Evolutionary conservation across 2,888 invertebrate species (phyloP).

Genomic region (Hemaris fuciformis): DNA sequence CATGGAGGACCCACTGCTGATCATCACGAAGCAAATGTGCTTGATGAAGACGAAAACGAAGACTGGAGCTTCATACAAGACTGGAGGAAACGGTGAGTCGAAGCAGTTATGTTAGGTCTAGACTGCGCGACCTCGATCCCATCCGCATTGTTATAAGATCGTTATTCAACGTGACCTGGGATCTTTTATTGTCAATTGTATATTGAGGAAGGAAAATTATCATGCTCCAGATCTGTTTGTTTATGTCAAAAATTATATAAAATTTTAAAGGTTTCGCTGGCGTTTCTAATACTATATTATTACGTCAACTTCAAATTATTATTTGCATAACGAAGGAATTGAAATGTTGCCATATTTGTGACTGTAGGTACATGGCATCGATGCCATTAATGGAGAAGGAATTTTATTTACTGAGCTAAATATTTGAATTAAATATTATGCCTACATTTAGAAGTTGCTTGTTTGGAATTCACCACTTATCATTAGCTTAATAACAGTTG

Average conservation of each 20-base stretch:
- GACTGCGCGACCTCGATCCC: slow-evolving; percentile 44
- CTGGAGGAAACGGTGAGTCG: slow-evolving; percentile 85
- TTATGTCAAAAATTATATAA: background rate
- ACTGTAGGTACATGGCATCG: background rate
- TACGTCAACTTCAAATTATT: background rate
- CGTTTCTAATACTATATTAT: background rate
- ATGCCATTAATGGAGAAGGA: background rate
- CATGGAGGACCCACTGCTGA: slow-evolving; percentile 67
- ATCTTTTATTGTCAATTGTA: slow-evolving; percentile 54
- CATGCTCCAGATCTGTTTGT: slow-evolving; percentile 9
- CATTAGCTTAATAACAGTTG: background rate
- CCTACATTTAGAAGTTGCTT: background rate
- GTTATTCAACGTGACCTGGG: slow-evolving; percentile 51
- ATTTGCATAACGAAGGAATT: slow-evolving; percentile 4
- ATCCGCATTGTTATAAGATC: slow-evolving; percentile 47
- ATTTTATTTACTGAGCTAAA: background rate
- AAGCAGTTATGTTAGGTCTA: background rate
- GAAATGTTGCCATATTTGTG: background rate
- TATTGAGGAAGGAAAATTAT: slow-evolving; percentile 46
- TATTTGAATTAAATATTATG: background rate
- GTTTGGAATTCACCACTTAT: background rate
- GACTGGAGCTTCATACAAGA: slow-evolving; percentile 89
- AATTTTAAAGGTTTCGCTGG: background rate
- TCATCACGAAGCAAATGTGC: slow-evolving; percentile 70
- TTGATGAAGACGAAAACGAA: slow-evolving; percentile 78